These are phyloP conservation scores for Lepidostoma basale DNA, from an alignment of 1,140 invertebrate genomes.

Conservation along the genomic window DNA sequence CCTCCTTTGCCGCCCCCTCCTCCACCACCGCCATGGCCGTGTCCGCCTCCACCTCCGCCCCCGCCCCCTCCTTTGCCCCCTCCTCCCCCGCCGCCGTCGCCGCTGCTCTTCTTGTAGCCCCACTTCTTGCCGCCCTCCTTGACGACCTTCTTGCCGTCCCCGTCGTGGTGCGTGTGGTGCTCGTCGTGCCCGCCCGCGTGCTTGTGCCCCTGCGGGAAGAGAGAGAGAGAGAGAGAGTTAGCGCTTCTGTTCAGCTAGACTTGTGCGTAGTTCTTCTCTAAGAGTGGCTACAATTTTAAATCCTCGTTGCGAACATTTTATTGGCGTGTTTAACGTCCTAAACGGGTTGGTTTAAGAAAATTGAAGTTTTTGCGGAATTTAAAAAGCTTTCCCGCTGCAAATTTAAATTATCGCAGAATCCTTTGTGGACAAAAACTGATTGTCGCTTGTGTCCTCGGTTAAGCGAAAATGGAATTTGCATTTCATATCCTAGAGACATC, in stretches of 20 bases:
- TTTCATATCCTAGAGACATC: conserved; percentile 13
- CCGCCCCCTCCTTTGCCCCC: background rate
- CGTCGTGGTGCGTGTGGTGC: conserved; percentile 58
- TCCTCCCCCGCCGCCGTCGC: conserved; percentile 41
- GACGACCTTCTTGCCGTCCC: conserved; percentile 58
- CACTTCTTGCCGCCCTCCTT: conserved; percentile 65
- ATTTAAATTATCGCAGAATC: no score
- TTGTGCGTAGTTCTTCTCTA: no score
- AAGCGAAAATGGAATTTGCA: conserved; percentile 7
- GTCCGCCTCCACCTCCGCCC: conserved; percentile 11
- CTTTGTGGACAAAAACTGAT: no score
- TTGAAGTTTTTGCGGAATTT: no score
- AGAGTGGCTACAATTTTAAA: no score
- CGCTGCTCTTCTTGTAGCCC: conserved; percentile 59
- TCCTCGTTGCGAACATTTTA: no score
- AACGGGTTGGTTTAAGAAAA: no score
- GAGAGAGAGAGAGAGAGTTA: conserved; percentile 19
- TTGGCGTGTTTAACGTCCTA: no score
- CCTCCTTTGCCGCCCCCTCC: background rate
- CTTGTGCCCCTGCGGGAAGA: conserved; percentile 60
- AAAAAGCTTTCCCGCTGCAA: no score
- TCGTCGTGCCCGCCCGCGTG: conserved; percentile 60
- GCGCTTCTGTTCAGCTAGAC: conserved; percentile 1
- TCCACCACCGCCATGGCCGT: background rate
- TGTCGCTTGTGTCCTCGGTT: background rate